Conservation (phyloP, 2,797 vertebrate genomes). For the Rhabdomys pumilio region DNA sequence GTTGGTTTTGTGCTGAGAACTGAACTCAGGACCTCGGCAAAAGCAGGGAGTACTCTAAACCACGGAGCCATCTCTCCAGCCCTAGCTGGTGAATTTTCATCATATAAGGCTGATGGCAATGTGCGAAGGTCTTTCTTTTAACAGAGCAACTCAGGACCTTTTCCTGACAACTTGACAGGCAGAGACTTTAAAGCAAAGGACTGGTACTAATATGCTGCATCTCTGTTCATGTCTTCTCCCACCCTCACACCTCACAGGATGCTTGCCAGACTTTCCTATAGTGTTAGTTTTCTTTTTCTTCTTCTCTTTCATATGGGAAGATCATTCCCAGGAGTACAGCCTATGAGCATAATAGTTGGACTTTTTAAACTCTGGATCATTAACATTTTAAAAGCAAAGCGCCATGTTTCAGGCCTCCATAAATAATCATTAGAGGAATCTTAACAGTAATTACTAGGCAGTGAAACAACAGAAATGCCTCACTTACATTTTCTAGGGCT, state of each 20-base stretch:
- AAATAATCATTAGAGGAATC: slow-evolving; percentile 45
- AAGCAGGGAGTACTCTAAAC: neutral
- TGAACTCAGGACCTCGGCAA: neutral
- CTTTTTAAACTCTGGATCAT: slow-evolving; percentile 56
- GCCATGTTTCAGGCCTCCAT: slow-evolving; percentile 33
- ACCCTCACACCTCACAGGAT: neutral
- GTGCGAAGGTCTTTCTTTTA: neutral
- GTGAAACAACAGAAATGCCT: neutral
- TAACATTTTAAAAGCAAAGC: slow-evolving; percentile 45
- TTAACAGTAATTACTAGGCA: slow-evolving; percentile 48
- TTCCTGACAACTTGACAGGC: neutral
- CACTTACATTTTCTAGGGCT: neutral
- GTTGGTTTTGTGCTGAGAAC: neutral
- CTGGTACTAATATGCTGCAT: neutral
- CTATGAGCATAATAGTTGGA: neutral
- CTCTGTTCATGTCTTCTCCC: neutral
- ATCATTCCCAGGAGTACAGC: neutral
- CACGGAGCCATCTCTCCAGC: neutral
- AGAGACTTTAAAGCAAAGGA: neutral
- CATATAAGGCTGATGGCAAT: neutral
- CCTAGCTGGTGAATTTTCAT: too few relatives aligned
- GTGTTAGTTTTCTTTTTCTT: slow-evolving; percentile 32
- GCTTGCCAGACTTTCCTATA: neutral
- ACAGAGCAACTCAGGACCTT: slow-evolving; percentile 7
- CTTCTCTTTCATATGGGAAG: neutral